Percentiles rank a stretch among this genome's conserved stretches.
Conservation (phyloP, 1,140 invertebrate species). For the Neuroterus valhalla region DNA sequence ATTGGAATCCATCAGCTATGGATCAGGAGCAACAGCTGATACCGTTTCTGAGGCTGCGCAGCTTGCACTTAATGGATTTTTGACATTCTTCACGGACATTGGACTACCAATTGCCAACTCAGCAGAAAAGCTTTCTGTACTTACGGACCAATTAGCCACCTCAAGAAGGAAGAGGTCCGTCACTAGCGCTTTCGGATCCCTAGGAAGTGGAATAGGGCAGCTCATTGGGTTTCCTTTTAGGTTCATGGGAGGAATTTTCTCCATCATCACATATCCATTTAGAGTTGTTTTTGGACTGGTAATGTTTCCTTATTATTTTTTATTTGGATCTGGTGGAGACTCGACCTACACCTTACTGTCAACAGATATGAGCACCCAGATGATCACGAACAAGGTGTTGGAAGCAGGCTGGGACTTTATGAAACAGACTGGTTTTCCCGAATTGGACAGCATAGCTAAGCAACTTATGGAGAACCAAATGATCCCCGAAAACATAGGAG, state of each 20-base stretch:
- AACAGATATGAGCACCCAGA: not conserved
- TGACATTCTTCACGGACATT: not conserved
- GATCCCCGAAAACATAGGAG: not conserved
- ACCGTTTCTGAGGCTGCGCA: not conserved
- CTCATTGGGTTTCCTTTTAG: not conserved
- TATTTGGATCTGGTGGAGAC: not conserved
- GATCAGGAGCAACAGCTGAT: not conserved
- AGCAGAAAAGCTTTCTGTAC: not conserved
- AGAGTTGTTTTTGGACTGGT: not conserved
- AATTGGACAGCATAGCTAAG: not conserved
- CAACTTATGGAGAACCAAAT: not conserved
- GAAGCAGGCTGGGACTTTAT: not conserved
- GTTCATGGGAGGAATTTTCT: not conserved
- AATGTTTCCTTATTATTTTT: not conserved
- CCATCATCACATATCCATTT: not conserved
- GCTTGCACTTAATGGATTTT: not conserved
- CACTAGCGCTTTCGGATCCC: not conserved
- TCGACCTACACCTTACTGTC: not conserved
- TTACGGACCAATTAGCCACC: not conserved
- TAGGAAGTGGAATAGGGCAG: not conserved
- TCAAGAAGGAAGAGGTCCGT: not conserved
- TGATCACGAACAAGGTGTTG: not conserved
- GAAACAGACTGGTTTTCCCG: not conserved
- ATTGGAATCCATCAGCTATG: not conserved
- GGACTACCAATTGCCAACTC: not conserved